Evolutionary conservation across 2,797 vertebrate species (phyloP).

Genomic region (Cyclura pinguis): DNA sequence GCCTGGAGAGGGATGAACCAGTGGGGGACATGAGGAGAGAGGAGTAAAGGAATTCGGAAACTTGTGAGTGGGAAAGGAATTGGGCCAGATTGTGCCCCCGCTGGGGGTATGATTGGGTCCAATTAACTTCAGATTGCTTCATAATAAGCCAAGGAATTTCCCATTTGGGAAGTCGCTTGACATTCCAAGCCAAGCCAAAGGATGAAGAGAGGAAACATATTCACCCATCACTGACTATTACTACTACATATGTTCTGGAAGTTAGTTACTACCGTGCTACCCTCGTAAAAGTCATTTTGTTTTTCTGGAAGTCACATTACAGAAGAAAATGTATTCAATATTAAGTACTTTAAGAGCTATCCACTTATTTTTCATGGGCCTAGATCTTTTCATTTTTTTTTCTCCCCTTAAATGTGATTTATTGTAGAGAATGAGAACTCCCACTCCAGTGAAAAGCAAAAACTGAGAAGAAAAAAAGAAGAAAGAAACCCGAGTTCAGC

Average conservation of each 20-base stretch:
- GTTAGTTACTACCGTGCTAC: not conserved
- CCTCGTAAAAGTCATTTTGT: not conserved
- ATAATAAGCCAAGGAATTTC: not conserved
- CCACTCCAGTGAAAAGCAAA: slow-evolving; percentile 1
- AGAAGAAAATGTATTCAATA: slow-evolving; percentile 6
- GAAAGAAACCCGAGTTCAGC: not conserved
- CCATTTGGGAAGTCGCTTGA: not conserved
- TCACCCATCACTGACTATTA: not conserved
- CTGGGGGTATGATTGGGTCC: not conserved
- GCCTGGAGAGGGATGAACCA: not conserved
- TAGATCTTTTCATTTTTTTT: slow-evolving; percentile 23
- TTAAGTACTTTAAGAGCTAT: slow-evolving; percentile 48
- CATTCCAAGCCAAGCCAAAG: not conserved
- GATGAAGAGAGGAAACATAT: not conserved
- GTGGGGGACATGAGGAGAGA: not conserved
- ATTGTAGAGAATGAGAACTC: slow-evolving; percentile 15
- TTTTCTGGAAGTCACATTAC: not conserved
- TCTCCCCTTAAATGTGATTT: not conserved
- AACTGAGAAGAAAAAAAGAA: not conserved
- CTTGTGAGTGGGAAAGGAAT: not conserved
- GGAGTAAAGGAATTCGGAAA: not conserved
- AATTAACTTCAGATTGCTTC: not conserved
- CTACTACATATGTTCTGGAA: not conserved
- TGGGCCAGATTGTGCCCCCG: not conserved
- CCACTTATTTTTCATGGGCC: slow-evolving; percentile 37